Evolutionary conservation across 2,888 invertebrate genomes (phyloP), one percentile per base, ranked within the genome.

Genomic region (Troilus luridus): DNA sequence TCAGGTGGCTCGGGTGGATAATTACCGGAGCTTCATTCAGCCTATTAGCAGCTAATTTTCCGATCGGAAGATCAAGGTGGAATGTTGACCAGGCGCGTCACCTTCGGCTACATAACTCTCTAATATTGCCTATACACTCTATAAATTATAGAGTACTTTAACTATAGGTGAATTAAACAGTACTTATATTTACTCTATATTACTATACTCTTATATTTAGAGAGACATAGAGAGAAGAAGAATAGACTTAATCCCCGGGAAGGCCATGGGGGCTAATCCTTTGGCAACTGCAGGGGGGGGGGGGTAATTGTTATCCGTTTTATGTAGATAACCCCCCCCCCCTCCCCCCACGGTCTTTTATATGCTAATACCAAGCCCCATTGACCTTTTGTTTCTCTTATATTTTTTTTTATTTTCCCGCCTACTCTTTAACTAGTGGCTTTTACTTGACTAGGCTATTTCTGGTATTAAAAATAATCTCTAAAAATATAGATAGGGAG

Each of bases 291-390:
- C 85, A 85, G 85, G 1, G 0, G n/a, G n/a, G n/a, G 56, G 85
- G n/a, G n/a, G 85, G 85, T 85, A 85, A 85, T 85, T 85, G 85
- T 85, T 85, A 85, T 56, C 56, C 56, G 56, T n/a, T 85, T 85
- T 85, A 85, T 85, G 85, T 85, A 85, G 19, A 85, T 85, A 85
- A 58, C 54, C 58, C 11, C 14, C 56, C 56, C 56, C 85, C 21
- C 0, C 12, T 19, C 24, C n/a, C 27, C 72, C 41, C 9, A 27
- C 0, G 8, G 72, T 77, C 72, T 85, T 85, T 85, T 85, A 85
- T 85, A 85, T 85, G 85, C 85, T 56, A 85, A 85, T 85, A 2
- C 56, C 56, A 56, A 12, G n/a, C 24, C 72, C 58, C 64, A 90
- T 67, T 58, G 72, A 19, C 64, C 58, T 58, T 64, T 90, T 21